These are phyloP conservation scores for Leptogaster cylindrica DNA, from an alignment of 2,888 invertebrate genomes.

Conservation along the genomic window DNA sequence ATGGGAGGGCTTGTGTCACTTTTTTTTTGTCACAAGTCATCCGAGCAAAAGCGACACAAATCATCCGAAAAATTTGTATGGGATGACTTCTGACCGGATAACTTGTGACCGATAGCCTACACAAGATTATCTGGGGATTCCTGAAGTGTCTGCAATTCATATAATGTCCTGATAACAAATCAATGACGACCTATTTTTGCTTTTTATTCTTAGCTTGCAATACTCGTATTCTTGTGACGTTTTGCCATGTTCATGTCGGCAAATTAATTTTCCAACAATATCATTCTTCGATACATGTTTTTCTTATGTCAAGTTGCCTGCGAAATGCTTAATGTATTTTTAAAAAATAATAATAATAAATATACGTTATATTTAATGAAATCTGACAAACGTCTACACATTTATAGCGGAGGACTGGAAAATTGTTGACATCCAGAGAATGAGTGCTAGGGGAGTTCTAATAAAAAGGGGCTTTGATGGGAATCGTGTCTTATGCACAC, in stretches of 20 bases:
- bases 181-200: too few relatives aligned
- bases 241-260: not conserved
- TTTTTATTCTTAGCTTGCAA: too few relatives aligned
- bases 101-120: too few relatives aligned
- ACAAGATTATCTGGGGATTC: too few relatives aligned
- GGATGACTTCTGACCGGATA: too few relatives aligned
- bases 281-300: not conserved
- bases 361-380: conserved; percentile 38
- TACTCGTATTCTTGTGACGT: not conserved
- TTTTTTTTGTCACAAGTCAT: too few relatives aligned
- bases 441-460: not conserved
- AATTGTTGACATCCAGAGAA: conserved; percentile 16
- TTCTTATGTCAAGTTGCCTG: not conserved
- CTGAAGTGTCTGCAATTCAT: too few relatives aligned
- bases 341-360: too few relatives aligned
- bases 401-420: conserved; percentile 5
- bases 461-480: conserved; percentile 4
- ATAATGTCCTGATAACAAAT: too few relatives aligned
- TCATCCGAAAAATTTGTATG: too few relatives aligned
- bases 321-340: conserved; percentile 1
- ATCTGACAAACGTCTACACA: conserved; percentile 36
- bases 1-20: too few relatives aligned
- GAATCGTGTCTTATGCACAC: not conserved
- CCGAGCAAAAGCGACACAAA: too few relatives aligned
- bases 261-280: conserved; percentile 10